Evolutionary conservation across 2,888 invertebrate genomes (phyloP), one percentile per base, ranked within the genome.

Genomic region (Chesias legatella): DNA sequence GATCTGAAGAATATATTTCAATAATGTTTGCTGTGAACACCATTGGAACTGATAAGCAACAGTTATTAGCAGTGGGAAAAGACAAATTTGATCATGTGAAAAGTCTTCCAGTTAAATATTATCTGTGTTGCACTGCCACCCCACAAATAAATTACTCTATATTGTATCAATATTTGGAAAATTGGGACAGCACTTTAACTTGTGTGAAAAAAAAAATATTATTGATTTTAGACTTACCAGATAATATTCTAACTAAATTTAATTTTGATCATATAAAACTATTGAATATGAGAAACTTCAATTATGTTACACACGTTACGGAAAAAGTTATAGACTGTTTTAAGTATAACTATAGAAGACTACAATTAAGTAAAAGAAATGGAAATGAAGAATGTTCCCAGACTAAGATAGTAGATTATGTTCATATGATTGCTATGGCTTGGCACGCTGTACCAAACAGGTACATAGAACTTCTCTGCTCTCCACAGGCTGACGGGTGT

Each of bases 301-400:
- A 45, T 6, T 67, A 60, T 58, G 43, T 59, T 25, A 43, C 32
- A 34, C 55, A 56, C 43, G 43, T 58, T 30, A 41, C 61, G 32
- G 54, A 58, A 22, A 69, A 63, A 37, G 35, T 70, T 36, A 54
- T 54, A 24, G 51, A 61, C 42, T 62, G 63, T 54, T 66, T 69
- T 39, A 71, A 71, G 36, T 66, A 57, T 43, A 56, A 71, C 45
- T 72, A 69, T 38, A 62, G 72, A 48, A 63, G 53, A 56, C 43
- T 69, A 47, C 70, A 67, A 47, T 63, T 71, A 11, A 60, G 48
- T 22, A 61, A 58, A 25, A 26, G 26, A 33, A 9, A 6, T 8
- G 6, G 0, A 20, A 29, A n/a, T 29, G 20, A 29, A 17, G 6
- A 29, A 6, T 8, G 13, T 17, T 17, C 13, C 13, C 13, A 17